phyloP scores from a whole-genome alignment of 1,140 invertebrate species.

The Scaptodrosophila lebanonensis region DNA sequence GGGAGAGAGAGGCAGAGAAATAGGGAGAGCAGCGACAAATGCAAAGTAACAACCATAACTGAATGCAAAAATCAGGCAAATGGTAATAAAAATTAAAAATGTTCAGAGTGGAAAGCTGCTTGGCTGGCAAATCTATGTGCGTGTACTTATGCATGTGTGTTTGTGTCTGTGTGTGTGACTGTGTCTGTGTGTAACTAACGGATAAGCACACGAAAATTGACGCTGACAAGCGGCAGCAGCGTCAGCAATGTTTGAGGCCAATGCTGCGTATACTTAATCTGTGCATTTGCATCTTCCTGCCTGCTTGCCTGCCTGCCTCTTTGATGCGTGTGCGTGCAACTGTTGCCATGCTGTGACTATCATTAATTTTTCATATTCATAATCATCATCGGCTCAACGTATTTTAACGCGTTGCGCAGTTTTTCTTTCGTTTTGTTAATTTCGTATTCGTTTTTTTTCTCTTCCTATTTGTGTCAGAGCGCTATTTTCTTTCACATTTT shows the following conservation, averaged over 20 bases:
- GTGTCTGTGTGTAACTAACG: slow-evolving; percentile 50
- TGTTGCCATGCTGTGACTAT: slow-evolving; percentile 73
- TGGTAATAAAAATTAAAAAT: slow-evolving; percentile 72
- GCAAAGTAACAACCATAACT: slow-evolving; percentile 66
- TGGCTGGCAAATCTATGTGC: slow-evolving; percentile 4
- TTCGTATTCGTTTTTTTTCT: slow-evolving; percentile 25
- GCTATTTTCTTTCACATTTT: slow-evolving; percentile 72
- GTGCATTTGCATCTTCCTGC: slow-evolving; percentile 48
- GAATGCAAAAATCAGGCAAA: slow-evolving; percentile 65
- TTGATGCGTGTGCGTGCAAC: slow-evolving; percentile 52
- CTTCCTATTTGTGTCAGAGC: slow-evolving; percentile 61
- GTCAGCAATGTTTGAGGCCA: slow-evolving; percentile 36
- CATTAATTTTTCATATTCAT: slow-evolving; percentile 75
- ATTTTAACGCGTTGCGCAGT: slow-evolving; percentile 41
- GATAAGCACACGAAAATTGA: slow-evolving; percentile 64
- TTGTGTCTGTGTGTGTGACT: background rate
- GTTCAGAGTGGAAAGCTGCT: slow-evolving; percentile 51
- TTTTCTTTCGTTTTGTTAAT: no score
- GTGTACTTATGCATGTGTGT: background rate
- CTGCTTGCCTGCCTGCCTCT: background rate
- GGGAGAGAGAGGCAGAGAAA: slow-evolving; percentile 5
- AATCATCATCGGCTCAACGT: slow-evolving; percentile 69
- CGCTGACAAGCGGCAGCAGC: slow-evolving; percentile 61
- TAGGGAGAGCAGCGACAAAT: slow-evolving; percentile 44
- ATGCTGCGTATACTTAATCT: slow-evolving; percentile 71